Evolutionary conservation across 2,797 vertebrate genomes (phyloP), one percentile per base, ranked within the genome.

Genomic region (Pteronotus mesoamericanus): DNA sequence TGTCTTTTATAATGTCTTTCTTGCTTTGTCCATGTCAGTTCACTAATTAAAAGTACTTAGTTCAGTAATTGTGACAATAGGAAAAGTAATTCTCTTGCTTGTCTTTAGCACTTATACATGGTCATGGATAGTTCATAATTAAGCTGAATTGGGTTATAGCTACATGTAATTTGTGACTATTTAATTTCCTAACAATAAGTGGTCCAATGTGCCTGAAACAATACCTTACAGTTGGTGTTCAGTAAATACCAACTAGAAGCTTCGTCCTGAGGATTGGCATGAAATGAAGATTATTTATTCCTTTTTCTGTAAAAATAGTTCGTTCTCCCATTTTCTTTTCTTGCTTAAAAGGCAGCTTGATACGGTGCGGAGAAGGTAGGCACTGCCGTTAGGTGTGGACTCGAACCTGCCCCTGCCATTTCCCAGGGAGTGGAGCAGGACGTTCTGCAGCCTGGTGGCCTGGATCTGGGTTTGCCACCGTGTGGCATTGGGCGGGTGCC

Each of bases 21-120:
- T 94, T 91, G 18, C n/a, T 74, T 89, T 94, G 16, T 86, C 32
- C 44, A 0, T 86, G 59, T 64, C n/a, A 78, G 53, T 94, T 96
- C 22, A 39, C 88, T 94, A 92, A 74, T 92, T 92, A 8, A 22
- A 59, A 59, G 9, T 89, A 61, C 15, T 83, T 84, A 72, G 66
- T 91, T 9, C 22, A 78, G 9, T 77, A 72, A 48, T 75, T 74
- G 18, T 93, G 80, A 9, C 14, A 92, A 24, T 42, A 83, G 83
- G 82, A 96, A 77, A 84, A 61, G 19, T 57, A 78, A 68, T 42
- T 91, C 26, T 84, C 78, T 84, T 39, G 19, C 9, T 87, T 89
- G 8, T 78, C 8, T 80, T 95, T 91, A 89, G 18, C 89, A 75
- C 12, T 78, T 66, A 55, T n/a, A 59, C n/a, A 44, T 89, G n/a